Conservation (phyloP, 2,797 vertebrate species). For the Xiphophorus birchmanni region DNA sequence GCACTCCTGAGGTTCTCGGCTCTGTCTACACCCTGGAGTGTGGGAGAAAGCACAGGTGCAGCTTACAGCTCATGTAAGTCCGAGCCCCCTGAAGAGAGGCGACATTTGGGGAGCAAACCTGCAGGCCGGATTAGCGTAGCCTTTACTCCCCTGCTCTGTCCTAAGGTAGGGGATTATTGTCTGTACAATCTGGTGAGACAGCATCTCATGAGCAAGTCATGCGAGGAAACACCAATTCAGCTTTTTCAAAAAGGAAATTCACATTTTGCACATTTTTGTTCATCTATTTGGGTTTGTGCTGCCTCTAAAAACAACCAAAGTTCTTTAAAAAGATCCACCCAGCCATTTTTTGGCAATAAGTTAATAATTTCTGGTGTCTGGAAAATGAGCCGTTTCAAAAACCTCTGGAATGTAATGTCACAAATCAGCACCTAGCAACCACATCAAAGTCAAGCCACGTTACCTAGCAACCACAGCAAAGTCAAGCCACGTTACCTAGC, state of each 20-base stretch:
- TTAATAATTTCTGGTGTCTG: too few relatives aligned
- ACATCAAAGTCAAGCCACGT: too few relatives aligned
- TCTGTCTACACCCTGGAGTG: not conserved
- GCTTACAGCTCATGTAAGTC: slow-evolving; percentile 20
- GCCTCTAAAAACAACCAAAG: too few relatives aligned
- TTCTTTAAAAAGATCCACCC: too few relatives aligned
- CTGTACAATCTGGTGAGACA: slow-evolving; percentile 42
- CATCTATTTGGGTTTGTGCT: too few relatives aligned
- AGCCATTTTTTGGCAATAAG: too few relatives aligned
- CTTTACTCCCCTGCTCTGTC: slow-evolving; percentile 64
- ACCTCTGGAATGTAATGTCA: too few relatives aligned
- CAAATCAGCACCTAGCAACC: too few relatives aligned
- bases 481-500: too few relatives aligned
- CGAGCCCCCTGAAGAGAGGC: slow-evolving; percentile 58
- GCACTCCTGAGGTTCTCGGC: not conserved
- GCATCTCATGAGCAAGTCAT: slow-evolving; percentile 63
- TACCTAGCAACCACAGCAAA: too few relatives aligned
- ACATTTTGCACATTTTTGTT: too few relatives aligned
- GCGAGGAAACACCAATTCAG: slow-evolving; percentile 47
- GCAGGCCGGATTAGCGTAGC: slow-evolving; percentile 60
- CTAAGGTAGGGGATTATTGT: slow-evolving; percentile 74
- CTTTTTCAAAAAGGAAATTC: slow-evolving; percentile 10
- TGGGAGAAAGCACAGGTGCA: slow-evolving; percentile 53
- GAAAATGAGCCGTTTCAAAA: too few relatives aligned
- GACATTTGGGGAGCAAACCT: slow-evolving; percentile 62